Evolutionary conservation across 2,113 vertebrate species (phyloP), one percentile per base, ranked within the genome.

Genomic region (Caretta caretta): DNA sequence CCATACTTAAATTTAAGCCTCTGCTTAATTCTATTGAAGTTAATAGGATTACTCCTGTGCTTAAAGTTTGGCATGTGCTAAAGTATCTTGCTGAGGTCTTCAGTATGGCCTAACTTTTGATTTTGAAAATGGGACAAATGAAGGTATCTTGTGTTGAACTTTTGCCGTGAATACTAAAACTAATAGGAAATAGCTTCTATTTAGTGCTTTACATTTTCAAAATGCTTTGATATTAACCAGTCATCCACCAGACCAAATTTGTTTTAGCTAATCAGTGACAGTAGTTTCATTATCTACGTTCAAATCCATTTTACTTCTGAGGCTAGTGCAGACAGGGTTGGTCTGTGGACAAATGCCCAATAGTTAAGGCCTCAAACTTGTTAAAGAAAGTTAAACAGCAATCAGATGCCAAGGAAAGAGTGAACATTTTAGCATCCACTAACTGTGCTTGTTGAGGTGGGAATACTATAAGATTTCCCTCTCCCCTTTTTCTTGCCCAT

Each of bases 401-500:
- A 46, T 24, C 38, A 46, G n/a, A 50, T n/a, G 22, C 20, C 48
- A 86, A 84, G 79, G 29, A 46, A 84, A 81, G 5, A 20, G 62
- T 90, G 85, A 87, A 90, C 91, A 86, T 87, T 87, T 90, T 87
- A 87, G 2, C 92, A 38, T 80, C 89, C 81, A 46, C 29, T 87
- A 81, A 46, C 54, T 97, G 93, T 87, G 89, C 69, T 92, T 86
- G 88, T 27, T 82, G 46, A 92, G 75, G 83, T 57, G 93, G 95
- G 96, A 95, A 90, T 80, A 86, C 65, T 91, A 78, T 91, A 87
- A 87, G 76, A 92, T 62, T 85, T 83, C 59, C 78, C 38, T 62
- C 84, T 95, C 86, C 81, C 95, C 89, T 89, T 91, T 94, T 51
- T 19, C 86, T 84, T 92, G 57, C 83, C 88, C 76, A 88, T 83